Evolutionary conservation across 2,888 invertebrate species (phyloP).

Genomic region (Torymus tubicola): DNA sequence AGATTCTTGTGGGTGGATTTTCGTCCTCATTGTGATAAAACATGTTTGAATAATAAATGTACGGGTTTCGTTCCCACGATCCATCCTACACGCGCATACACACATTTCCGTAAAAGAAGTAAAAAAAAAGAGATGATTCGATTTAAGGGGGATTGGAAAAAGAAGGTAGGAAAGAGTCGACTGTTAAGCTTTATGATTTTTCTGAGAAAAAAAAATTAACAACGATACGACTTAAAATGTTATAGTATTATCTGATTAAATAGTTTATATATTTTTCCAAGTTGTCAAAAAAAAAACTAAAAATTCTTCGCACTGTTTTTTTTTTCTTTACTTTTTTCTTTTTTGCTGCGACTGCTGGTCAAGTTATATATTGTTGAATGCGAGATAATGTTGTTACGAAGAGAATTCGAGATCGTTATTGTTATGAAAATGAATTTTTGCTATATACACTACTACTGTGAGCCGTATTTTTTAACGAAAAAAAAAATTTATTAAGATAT

Average conservation of each 20-base stretch:
- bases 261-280: constrained; percentile 22
- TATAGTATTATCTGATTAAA: constrained; percentile 39
- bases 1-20: constrained; percentile 40
- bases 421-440: constrained; percentile 50
- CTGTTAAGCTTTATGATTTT: constrained; percentile 19
- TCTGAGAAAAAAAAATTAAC: background rate
- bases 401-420: constrained; percentile 51
- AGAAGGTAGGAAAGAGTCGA: constrained; percentile 32
- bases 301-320: constrained; percentile 31
- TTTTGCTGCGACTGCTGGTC: constrained; percentile 41
- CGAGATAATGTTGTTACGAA: constrained; percentile 51
- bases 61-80: constrained; percentile 49
- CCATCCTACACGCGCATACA: constrained; percentile 9
- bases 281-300: constrained; percentile 18
- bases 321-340: constrained; percentile 37
- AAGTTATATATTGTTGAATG: constrained; percentile 43
- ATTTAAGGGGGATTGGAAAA: constrained; percentile 18
- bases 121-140: constrained; percentile 11
- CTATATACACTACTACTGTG: constrained; percentile 47
- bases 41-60: constrained; percentile 39
- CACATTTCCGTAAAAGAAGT: constrained; percentile 29
- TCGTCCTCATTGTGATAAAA: constrained; percentile 58
- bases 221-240: constrained; percentile 28
- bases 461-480: constrained; percentile 51
- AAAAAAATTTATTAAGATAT: constrained; percentile 50